These are phyloP conservation scores for Myotis brandtii DNA, from an alignment of 2,113 vertebrate genomes.

Conservation along the genomic window DNA sequence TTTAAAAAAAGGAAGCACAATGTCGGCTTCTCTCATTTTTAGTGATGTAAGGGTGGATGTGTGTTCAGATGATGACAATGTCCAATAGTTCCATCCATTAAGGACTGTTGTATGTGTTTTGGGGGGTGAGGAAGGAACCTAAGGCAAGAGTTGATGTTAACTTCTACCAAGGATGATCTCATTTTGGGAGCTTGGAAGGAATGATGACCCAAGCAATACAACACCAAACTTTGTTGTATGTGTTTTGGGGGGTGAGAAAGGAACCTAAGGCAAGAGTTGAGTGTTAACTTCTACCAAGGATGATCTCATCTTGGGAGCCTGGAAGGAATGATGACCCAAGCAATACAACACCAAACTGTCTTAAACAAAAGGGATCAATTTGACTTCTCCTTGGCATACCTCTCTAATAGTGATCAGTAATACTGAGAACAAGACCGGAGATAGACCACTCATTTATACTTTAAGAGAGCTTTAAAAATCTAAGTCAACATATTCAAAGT, in stretches of 20 bases:
- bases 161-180: not conserved
- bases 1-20: too few relatives aligned
- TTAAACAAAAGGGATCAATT: not conserved
- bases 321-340: not conserved
- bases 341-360: not conserved
- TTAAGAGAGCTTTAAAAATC: conserved; percentile 19
- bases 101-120: not conserved
- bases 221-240: not conserved
- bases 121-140: not conserved
- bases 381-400: not conserved
- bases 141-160: not conserved
- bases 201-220: not conserved
- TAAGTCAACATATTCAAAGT: conserved; percentile 10
- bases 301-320: not conserved
- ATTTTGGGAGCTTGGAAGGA: not conserved
- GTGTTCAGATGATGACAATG: not conserved
- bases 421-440: not conserved
- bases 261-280: not conserved
- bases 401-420: not conserved
- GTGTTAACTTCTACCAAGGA: not conserved
- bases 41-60: not conserved
- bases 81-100: not conserved
- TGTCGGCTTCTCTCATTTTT: not conserved
- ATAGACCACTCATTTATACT: not conserved
- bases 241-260: not conserved